Percentiles rank a stretch among this genome's conserved stretches.
Conservation (phyloP, 1,140 invertebrate species). For the Phymorhynchus buccinoides region DNA sequence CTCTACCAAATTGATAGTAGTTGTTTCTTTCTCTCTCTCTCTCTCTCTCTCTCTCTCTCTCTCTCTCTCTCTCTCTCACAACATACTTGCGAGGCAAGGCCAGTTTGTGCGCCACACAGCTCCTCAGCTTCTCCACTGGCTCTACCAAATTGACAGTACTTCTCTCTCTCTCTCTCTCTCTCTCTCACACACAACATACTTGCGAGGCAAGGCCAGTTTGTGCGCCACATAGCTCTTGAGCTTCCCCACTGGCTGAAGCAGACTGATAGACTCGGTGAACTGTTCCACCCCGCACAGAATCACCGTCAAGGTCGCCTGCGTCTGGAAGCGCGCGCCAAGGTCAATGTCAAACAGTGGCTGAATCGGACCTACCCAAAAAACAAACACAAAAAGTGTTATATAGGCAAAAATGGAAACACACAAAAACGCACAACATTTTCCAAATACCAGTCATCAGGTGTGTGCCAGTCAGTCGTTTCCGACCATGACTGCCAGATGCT, state of each 20-base stretch:
- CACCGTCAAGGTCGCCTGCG: slow-evolving; percentile 55
- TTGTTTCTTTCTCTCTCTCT: too few relatives aligned
- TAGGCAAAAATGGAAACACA: too few relatives aligned
- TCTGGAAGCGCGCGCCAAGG: slow-evolving; percentile 54
- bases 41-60: too few relatives aligned
- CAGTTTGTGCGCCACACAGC: slow-evolving; percentile 48
- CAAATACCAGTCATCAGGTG: too few relatives aligned
- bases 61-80: too few relatives aligned
- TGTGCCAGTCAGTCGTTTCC: too few relatives aligned
- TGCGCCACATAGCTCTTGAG: slow-evolving; percentile 50
- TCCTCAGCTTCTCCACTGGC: slow-evolving; percentile 54
- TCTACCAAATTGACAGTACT: slow-evolving; percentile 53
- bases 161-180: too few relatives aligned
- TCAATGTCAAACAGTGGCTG: slow-evolving; percentile 56
- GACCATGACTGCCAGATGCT: too few relatives aligned
- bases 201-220: slow-evolving; percentile 46
- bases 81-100: slow-evolving; percentile 50
- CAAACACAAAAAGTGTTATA: too few relatives aligned
- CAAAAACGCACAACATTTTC: too few relatives aligned
- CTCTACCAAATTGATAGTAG: slow-evolving; percentile 53
- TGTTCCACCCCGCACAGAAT: slow-evolving; percentile 48
- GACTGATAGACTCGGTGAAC: slow-evolving; percentile 49
- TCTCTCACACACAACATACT: slow-evolving; percentile 43
- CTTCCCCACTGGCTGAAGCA: slow-evolving; percentile 56
- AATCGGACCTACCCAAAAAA: slow-evolving; percentile 60